Evolutionary conservation across 1,140 invertebrate species (phyloP).

Genomic region (Asobara japonica): DNA sequence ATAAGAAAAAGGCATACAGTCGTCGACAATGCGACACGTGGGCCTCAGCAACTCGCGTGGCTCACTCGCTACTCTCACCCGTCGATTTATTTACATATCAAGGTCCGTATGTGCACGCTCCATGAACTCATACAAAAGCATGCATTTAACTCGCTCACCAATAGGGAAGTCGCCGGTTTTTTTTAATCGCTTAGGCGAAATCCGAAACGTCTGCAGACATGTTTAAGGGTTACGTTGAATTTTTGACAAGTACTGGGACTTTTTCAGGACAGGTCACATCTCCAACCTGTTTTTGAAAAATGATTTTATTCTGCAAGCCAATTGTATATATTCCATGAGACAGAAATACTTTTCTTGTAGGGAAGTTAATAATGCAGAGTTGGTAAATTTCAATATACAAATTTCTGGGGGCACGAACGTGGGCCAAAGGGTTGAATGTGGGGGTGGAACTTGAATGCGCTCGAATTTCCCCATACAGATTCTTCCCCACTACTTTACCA

Average conservation of each 20-base stretch:
- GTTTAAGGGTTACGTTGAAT: no score
- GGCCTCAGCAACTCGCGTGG: conserved; percentile 31
- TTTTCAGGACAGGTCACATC: no score
- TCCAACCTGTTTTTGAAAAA: no score
- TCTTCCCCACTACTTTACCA: neutral
- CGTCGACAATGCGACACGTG: conserved; percentile 31
- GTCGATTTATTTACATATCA: conserved; percentile 40
- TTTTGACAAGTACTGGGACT: no score
- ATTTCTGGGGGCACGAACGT: neutral
- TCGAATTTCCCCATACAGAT: neutral
- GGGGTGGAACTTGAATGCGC: neutral
- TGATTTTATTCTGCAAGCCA: no score
- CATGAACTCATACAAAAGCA: neutral
- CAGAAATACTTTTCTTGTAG: no score
- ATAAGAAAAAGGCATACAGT: neutral
- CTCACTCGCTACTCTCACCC: neutral
- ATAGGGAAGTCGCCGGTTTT: neutral
- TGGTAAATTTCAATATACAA: neutral
- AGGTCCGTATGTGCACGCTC: neutral
- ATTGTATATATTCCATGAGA: no score
- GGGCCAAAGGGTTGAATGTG: neutral
- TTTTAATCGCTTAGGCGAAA: neutral
- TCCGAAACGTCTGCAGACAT: no score
- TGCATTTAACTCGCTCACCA: neutral
- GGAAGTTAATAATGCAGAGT: no score